Evolutionary conservation across 2,888 invertebrate genomes (phyloP).

Genomic region (Balanococcus diminutus): DNA sequence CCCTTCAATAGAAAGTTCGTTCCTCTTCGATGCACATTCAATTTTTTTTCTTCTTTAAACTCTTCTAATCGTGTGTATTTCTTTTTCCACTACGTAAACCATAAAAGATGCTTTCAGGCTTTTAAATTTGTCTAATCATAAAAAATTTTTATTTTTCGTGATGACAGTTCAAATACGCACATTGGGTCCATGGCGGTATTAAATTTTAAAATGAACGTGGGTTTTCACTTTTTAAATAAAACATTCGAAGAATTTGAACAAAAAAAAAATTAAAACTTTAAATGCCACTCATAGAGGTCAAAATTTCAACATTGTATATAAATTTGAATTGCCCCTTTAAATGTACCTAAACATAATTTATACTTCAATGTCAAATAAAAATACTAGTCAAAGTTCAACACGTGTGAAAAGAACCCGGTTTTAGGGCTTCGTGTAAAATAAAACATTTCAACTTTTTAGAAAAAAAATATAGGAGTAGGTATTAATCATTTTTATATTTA

Average conservation of each 20-base stretch:
- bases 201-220: neutral
- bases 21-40: constrained; percentile 34
- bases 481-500: neutral
- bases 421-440: neutral
- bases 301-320: neutral
- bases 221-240: neutral
- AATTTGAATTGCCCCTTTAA: neutral
- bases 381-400: neutral
- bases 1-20: constrained; percentile 37
- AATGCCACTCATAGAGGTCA: neutral
- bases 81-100: neutral
- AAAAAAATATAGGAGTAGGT: neutral
- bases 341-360: neutral
- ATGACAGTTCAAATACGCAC: neutral
- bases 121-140: neutral
- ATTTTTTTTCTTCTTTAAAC: constrained; percentile 5
- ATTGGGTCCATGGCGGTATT: neutral
- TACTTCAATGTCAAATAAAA: neutral
- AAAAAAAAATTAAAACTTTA: neutral
- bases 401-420: neutral
- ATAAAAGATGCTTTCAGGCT: neutral
- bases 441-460: neutral
- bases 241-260: neutral
- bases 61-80: constrained; percentile 4
- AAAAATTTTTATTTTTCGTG: neutral